phyloP scores from a whole-genome alignment of 2,888 invertebrate genomes.

The Arctia plantaginis region DNA sequence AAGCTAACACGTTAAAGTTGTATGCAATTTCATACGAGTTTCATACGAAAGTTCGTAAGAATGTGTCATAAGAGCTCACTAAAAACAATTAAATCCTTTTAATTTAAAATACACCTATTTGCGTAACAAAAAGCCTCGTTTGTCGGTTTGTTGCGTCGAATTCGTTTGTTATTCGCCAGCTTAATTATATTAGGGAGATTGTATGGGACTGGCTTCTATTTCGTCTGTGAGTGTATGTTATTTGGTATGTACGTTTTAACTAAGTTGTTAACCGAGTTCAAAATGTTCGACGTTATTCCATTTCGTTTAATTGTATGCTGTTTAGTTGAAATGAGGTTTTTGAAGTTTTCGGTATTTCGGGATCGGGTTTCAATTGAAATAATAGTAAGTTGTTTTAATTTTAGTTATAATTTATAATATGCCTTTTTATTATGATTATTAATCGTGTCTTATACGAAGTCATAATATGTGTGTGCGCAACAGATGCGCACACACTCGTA shows the following conservation, averaged over 20 bases:
- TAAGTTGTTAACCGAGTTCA: not conserved
- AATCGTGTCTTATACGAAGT: no score
- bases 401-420: no score
- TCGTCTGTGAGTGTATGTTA: not conserved
- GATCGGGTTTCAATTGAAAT: not conserved
- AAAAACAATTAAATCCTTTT: not conserved
- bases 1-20: not conserved
- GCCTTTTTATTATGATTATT: no score
- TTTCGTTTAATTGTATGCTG: not conserved
- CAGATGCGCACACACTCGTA: no score
- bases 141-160: constrained; percentile 5
- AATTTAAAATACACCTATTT: not conserved
- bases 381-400: not conserved
- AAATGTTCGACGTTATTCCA: not conserved
- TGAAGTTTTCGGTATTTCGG: not conserved
- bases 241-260: not conserved
- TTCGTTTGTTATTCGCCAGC: not conserved
- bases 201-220: not conserved
- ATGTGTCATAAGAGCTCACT: not conserved
- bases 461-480: no score
- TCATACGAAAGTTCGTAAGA: no score
- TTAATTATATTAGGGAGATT: constrained; percentile 2
- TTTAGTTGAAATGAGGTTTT: not conserved
- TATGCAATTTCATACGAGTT: not conserved
- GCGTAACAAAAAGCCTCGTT: constrained; percentile 7